These are phyloP conservation scores for Sarotherodon lohbergeri DNA, from an alignment of 2,113 vertebrate genomes.

Conservation along the genomic window DNA sequence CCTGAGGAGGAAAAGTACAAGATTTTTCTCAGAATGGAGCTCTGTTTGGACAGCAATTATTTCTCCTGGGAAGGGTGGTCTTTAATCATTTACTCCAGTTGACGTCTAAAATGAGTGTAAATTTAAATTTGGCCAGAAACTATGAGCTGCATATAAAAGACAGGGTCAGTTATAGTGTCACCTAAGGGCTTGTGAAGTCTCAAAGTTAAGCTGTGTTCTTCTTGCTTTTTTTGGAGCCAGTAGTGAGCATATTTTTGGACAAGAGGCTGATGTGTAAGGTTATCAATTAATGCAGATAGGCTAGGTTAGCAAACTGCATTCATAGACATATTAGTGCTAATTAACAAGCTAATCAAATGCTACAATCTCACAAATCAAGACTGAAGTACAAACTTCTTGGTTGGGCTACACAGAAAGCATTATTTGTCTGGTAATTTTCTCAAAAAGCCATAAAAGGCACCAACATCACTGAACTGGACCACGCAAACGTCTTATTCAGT, in stretches of 20 bases:
- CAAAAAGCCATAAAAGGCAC: not conserved
- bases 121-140: not conserved
- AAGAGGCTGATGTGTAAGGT: not conserved
- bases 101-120: not conserved
- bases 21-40: not conserved
- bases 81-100: not conserved
- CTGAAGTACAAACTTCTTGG: not conserved
- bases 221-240: not conserved
- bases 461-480: not conserved
- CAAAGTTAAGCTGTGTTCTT: not conserved
- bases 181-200: not conserved
- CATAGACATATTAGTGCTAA: not conserved
- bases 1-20: not conserved
- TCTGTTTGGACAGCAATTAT: not conserved
- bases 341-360: not conserved
- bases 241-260: not conserved
- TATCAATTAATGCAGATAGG: not conserved
- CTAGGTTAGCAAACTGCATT: not conserved
- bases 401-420: not conserved
- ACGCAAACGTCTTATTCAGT: not conserved
- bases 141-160: not conserved
- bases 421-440: not conserved
- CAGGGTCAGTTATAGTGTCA: not conserved
- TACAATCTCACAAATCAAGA: not conserved
- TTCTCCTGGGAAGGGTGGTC: not conserved